Base-by-base conservation (phyloP, 2,113 vertebrate species). In the Apteryx owenii region DNA sequence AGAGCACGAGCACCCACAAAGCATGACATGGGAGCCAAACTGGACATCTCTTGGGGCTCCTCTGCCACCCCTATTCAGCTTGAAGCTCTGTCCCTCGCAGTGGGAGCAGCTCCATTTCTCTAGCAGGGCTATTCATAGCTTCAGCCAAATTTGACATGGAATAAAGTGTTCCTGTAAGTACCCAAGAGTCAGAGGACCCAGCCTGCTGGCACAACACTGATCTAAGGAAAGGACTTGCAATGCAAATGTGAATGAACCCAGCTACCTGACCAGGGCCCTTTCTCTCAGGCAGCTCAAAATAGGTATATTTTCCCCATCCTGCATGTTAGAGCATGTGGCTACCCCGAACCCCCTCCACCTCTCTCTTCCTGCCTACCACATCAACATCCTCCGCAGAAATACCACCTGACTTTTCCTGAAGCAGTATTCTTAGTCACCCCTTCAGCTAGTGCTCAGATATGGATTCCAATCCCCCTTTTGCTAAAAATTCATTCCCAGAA, bases 11-110 rank as follows among this genome's bases (percentile, higher is more conserved):
- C 38, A 58, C 29, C 29, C 84, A 76, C 54, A 29, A 21, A 89
- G 53, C 42, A 44, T 13, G 0, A 0, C 50, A n/a, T 0, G 0
- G 29, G 61, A 92, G 50, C 28, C 58, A 75, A 75, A 58, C 46
- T 44, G 3, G 2, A 38, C 58, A 85, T 81, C 48, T 80, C 77
- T 23, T 10, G 28, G 12, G 72, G 40, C 0, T 3, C 48, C 44
- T 61, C 6, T 69, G 66, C 80, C 1, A 0, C 18, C 31, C 26
- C 62, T 61, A 0, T 28, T 94, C 21, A 38, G 61, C 48, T 23
- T 0, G 0, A 22, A 85, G 48, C 31, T 80, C 61, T 29, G 51
- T 36, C 48, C 26, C 11, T 53, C 82, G 65, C 51, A 78, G 42
- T 4, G 13, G 46, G n/a, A 86, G 76, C 38, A 40, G 56, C n/a